These are phyloP conservation scores for Arenaria interpres DNA, from an alignment of 2,113 vertebrate species.

Conservation along the genomic window DNA sequence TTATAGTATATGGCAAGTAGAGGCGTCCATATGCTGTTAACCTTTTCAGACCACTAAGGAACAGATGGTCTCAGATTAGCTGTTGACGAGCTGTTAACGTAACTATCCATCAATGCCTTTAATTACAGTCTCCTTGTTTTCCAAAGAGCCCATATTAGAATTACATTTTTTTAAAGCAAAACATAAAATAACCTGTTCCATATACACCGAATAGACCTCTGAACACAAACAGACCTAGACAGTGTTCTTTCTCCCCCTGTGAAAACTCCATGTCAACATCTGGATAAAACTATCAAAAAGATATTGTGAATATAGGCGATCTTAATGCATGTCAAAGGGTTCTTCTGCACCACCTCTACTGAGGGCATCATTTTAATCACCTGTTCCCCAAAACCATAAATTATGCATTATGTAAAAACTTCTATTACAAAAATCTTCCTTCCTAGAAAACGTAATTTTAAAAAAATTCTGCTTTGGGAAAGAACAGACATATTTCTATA, in stretches of 20 bases:
- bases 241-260: background rate
- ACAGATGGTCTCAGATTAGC: constrained; percentile 39
- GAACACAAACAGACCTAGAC: background rate
- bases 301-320: background rate
- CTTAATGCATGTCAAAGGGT: background rate
- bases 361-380: background rate
- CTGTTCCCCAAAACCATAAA: background rate
- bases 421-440: background rate
- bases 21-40: background rate
- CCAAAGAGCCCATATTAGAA: background rate
- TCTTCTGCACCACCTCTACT: background rate
- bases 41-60: background rate
- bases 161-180: background rate
- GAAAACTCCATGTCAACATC: background rate
- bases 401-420: background rate
- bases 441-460: constrained; percentile 22
- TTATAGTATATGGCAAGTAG: background rate
- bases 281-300: background rate
- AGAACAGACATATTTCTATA: constrained; percentile 59
- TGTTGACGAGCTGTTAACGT: constrained; percentile 19
- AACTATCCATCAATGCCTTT: constrained; percentile 34
- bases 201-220: background rate
- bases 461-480: constrained; percentile 40
- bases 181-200: background rate
- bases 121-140: constrained; percentile 31